Evolutionary conservation across 2,113 vertebrate genomes (phyloP).

Genomic region (Cinclus mexicanus): DNA sequence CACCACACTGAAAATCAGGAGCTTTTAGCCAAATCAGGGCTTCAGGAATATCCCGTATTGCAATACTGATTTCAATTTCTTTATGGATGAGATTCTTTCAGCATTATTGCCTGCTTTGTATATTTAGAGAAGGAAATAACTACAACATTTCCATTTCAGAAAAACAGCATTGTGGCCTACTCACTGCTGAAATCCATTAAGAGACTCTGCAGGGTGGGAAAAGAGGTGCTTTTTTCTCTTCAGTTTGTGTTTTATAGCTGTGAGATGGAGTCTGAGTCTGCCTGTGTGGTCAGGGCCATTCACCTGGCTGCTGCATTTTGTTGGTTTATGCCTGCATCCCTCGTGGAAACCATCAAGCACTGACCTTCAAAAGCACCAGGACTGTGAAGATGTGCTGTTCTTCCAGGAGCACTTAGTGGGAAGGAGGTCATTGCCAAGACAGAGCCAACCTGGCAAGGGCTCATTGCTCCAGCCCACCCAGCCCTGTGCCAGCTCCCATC

Average conservation of each 20-base stretch:
- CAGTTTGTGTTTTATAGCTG: neutral
- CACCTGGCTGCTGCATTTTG: neutral
- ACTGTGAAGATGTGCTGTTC: neutral
- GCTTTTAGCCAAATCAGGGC: conserved; percentile 1
- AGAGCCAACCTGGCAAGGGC: neutral
- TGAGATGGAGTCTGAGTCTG: neutral
- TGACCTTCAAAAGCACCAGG: neutral
- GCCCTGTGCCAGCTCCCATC: neutral
- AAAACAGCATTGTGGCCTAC: conserved; percentile 1
- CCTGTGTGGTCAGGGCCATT: neutral
- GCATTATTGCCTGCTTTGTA: neutral
- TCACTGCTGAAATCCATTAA: conserved; percentile 22
- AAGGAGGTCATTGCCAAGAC: neutral
- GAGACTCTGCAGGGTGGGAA: neutral
- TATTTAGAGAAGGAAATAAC: neutral
- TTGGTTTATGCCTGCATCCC: neutral
- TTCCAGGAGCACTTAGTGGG: neutral
- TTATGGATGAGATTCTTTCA: neutral
- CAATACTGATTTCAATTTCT: conserved; percentile 16
- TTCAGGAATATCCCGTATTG: neutral
- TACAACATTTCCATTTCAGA: conserved; percentile 20
- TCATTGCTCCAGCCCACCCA: neutral
- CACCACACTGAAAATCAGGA: neutral
- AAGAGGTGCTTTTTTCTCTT: neutral
- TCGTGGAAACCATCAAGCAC: neutral